Evolutionary conservation across 2,888 invertebrate genomes (phyloP).

Genomic region (Nomada hirtipes): DNA sequence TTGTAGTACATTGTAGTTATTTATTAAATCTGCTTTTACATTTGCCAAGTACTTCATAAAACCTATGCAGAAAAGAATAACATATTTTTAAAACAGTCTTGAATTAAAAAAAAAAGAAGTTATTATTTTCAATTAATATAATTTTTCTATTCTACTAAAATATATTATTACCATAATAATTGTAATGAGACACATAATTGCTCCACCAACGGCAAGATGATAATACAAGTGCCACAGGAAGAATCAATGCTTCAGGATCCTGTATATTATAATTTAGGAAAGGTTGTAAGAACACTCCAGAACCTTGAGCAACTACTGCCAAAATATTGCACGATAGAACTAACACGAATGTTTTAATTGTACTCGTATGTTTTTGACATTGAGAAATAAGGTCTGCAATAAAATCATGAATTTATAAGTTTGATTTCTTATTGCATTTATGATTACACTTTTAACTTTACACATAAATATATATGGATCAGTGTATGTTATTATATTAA

Average conservation of each 20-base stretch:
- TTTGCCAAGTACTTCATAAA: slow-evolving; percentile 83
- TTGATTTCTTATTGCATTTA: not conserved
- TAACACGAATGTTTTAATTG: slow-evolving; percentile 13
- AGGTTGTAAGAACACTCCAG: slow-evolving; percentile 90
- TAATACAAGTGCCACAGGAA: slow-evolving; percentile 88
- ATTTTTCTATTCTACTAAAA: slow-evolving; percentile 1
- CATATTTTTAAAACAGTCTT: not conserved
- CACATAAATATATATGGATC: not conserved
- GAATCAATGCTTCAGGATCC: slow-evolving; percentile 85
- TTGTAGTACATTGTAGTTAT: slow-evolving; percentile 89
- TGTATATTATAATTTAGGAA: slow-evolving; percentile 83
- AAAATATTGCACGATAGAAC: slow-evolving; percentile 85
- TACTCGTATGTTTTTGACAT: slow-evolving; percentile 1
- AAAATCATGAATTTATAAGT: not conserved
- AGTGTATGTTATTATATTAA: slow-evolving; percentile 59
- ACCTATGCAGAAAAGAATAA: slow-evolving; percentile 72
- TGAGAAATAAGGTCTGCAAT: slow-evolving; percentile 53
- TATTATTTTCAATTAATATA: not conserved
- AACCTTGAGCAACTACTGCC: slow-evolving; percentile 88
- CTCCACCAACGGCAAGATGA: slow-evolving; percentile 94
- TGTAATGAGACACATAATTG: slow-evolving; percentile 88
- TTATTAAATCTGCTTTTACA: slow-evolving; percentile 86
- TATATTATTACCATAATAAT: slow-evolving; percentile 73
- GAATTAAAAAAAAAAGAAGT: not conserved
- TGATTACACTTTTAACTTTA: not conserved